These are phyloP conservation scores for Notechis scutatus DNA, from an alignment of 2,113 vertebrate genomes.

Conservation along the genomic window DNA sequence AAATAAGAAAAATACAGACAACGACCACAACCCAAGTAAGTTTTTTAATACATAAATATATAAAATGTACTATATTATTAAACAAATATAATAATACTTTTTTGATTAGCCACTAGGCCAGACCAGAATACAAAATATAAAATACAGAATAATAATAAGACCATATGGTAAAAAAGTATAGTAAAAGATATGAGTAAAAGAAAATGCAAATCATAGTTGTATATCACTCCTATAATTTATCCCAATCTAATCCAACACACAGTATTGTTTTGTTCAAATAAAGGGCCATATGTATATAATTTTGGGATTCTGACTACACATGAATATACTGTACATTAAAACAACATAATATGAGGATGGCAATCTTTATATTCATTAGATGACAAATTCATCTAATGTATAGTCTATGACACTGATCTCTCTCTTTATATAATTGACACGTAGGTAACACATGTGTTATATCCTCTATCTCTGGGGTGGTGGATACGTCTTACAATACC, in stretches of 20 bases:
- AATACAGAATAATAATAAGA: background rate
- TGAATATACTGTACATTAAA: background rate
- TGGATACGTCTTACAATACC: background rate
- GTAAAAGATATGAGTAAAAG: background rate
- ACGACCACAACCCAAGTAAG: constrained; percentile 93
- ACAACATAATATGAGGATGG: background rate
- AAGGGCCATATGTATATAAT: background rate
- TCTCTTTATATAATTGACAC: too few relatives aligned
- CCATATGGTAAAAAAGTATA: background rate
- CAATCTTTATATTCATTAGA: too few relatives aligned
- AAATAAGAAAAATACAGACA: constrained; percentile 96
- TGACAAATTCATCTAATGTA: too few relatives aligned
- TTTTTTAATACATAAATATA: background rate
- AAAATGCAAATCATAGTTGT: background rate
- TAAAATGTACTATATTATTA: background rate
- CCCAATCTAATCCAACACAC: background rate
- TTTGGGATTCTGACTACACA: background rate
- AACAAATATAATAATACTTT: background rate
- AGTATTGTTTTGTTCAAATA: background rate
- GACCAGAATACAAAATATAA: background rate
- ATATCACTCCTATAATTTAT: background rate
- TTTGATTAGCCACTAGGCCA: background rate
- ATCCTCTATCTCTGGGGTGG: too few relatives aligned
- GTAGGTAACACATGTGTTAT: too few relatives aligned
- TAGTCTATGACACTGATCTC: too few relatives aligned